phyloP scores from a whole-genome alignment of 2,113 vertebrate genomes.

The Oreochromis aureus region DNA sequence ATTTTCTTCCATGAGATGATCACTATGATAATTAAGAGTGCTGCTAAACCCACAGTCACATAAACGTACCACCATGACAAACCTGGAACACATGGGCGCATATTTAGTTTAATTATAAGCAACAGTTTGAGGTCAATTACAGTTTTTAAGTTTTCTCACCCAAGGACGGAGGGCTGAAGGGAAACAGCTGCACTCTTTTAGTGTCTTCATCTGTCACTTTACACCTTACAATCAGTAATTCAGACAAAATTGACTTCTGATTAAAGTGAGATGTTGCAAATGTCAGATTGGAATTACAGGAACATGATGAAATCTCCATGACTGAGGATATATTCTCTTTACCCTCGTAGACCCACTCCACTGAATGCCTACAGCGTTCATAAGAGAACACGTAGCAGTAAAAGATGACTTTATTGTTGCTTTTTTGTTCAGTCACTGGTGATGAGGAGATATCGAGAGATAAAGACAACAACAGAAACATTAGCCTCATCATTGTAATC shows the following conservation, averaged over 20 bases:
- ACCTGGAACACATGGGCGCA: neutral
- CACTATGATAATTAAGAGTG: neutral
- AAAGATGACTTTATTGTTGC: neutral
- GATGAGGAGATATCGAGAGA: neutral
- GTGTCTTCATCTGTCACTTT: neutral
- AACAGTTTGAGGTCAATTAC: neutral
- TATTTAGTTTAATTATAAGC: neutral
- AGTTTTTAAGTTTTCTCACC: neutral
- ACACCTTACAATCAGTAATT: neutral
- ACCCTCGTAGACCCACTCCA: neutral
- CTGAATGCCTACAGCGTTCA: neutral
- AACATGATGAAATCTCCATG: neutral
- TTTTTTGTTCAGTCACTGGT: neutral
- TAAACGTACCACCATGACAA: neutral
- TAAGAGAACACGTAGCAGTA: neutral
- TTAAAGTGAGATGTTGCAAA: neutral
- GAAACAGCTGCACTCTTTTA: neutral
- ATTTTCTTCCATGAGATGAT: neutral
- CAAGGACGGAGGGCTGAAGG: neutral
- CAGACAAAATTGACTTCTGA: neutral
- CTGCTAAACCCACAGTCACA: neutral
- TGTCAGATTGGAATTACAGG: neutral
- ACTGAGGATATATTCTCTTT: neutral
- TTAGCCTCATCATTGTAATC: neutral
- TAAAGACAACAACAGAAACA: neutral